A percentile compares a stretch with the other conserved stretches of the same genome.
These are phyloP conservation scores for Onychostruthus taczanowskii DNA, from an alignment of 2,113 vertebrate genomes.

Conservation along the genomic window DNA sequence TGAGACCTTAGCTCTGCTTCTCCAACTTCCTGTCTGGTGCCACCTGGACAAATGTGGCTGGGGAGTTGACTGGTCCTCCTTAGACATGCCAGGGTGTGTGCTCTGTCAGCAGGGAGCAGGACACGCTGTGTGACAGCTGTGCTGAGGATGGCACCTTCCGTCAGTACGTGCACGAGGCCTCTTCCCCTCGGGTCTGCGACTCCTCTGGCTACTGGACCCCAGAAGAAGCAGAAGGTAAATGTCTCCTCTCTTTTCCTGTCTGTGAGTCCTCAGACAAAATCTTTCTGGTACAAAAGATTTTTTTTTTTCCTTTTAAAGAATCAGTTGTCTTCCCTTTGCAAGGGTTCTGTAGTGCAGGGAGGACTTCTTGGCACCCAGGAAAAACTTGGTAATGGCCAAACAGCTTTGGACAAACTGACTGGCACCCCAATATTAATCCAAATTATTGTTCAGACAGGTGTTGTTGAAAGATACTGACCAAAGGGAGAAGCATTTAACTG, in stretches of 20 bases:
- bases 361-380: neutral
- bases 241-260: neutral
- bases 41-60: fast-evolving
- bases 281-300: neutral
- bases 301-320: neutral
- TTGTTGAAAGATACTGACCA: neutral
- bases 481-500: neutral
- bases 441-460: neutral
- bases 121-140: constrained; percentile 79
- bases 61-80: fast-evolving
- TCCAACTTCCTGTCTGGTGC: neutral
- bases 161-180: constrained; percentile 86
- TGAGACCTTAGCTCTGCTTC: neutral
- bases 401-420: neutral
- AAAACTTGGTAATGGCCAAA: neutral
- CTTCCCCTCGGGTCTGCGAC: constrained; percentile 89
- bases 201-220: constrained; percentile 97
- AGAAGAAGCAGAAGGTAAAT: constrained; percentile 92
- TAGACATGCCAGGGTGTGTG: neutral
- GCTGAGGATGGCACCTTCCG: constrained; percentile 83
- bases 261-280: neutral
- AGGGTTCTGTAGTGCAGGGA: neutral
- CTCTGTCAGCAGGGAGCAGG: constrained; percentile 64
- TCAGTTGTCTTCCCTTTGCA: neutral
- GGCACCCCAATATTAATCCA: neutral